Evolutionary conservation across 2,888 invertebrate species (phyloP).

Genomic region (Orthosia gracilis): DNA sequence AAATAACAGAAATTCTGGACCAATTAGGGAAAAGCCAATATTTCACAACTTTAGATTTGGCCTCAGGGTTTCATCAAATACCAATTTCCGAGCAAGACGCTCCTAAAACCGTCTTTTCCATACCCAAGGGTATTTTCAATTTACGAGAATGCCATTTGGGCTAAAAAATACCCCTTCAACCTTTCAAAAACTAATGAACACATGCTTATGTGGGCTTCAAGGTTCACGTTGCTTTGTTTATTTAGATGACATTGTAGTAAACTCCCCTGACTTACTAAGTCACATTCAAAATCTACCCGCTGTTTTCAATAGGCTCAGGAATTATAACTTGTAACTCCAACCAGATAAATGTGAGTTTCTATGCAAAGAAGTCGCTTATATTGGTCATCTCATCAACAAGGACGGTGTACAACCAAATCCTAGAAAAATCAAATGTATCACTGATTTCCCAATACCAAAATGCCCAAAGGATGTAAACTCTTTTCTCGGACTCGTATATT

Average conservation of each 20-base stretch:
- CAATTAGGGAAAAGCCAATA: conserved; percentile 4
- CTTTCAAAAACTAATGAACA: too few species aligned
- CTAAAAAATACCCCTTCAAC: too few species aligned
- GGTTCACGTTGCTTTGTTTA: too few species aligned
- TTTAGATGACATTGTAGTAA: not conserved
- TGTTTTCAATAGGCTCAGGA: too few species aligned
- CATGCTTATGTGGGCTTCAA: too few species aligned
- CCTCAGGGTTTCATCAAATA: not conserved
- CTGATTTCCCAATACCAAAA: too few species aligned
- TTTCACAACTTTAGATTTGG: not conserved
- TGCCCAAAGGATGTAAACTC: not conserved
- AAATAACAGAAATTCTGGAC: not conserved
- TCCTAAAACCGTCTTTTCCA: not conserved
- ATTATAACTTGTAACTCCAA: too few species aligned
- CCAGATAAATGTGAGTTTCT: too few species aligned
- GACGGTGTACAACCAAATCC: too few species aligned
- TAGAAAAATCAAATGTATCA: too few species aligned
- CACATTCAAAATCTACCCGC: not conserved
- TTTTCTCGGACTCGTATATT: not conserved
- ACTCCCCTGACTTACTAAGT: not conserved
- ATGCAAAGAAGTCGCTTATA: too few species aligned
- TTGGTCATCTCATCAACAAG: too few species aligned
- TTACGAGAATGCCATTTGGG: not conserved
- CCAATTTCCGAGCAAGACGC: not conserved
- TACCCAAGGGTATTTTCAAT: not conserved